These are phyloP conservation scores for Brachyptera risi DNA, from an alignment of 2,888 invertebrate species.

Conservation along the genomic window DNA sequence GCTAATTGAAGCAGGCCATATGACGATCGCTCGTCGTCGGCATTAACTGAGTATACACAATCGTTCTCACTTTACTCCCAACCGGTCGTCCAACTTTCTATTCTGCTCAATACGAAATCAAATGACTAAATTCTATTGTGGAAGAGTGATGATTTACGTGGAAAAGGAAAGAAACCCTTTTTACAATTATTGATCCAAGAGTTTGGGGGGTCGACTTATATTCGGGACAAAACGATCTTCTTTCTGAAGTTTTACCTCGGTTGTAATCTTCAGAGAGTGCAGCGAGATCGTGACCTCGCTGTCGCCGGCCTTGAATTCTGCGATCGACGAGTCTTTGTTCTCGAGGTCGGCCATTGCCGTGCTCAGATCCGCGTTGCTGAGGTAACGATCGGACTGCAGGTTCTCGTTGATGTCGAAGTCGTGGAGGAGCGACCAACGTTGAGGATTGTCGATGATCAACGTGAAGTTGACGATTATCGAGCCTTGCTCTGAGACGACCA, in stretches of 20 bases:
- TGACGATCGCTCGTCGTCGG: too few relatives aligned
- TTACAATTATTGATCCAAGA: too few relatives aligned
- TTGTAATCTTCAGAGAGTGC: conserved; percentile 67
- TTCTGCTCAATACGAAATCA: too few relatives aligned
- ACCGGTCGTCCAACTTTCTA: too few relatives aligned
- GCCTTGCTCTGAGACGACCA: conserved; percentile 53
- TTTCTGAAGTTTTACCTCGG: conserved; percentile 61
- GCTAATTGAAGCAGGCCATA: too few relatives aligned
- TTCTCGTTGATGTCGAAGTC: conserved; percentile 67
- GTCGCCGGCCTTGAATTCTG: conserved; percentile 66
- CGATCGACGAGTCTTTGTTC: conserved; percentile 60
- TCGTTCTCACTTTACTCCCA: too few relatives aligned
- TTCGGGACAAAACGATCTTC: too few relatives aligned
- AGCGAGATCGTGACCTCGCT: conserved; percentile 61
- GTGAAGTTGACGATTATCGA: conserved; percentile 68
- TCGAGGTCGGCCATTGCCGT: conserved; percentile 63
- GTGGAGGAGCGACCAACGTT: conserved; percentile 78
- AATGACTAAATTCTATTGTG: too few relatives aligned
- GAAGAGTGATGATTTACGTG: too few relatives aligned
- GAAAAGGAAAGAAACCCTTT: too few relatives aligned
- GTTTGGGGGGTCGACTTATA: too few relatives aligned
- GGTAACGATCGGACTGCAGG: conserved; percentile 55
- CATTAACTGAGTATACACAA: too few relatives aligned
- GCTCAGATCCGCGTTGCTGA: conserved; percentile 61
- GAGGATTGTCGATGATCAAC: conserved; percentile 72